phyloP scores from a whole-genome alignment of 2,113 vertebrate species.

The Calypte anna region DNA sequence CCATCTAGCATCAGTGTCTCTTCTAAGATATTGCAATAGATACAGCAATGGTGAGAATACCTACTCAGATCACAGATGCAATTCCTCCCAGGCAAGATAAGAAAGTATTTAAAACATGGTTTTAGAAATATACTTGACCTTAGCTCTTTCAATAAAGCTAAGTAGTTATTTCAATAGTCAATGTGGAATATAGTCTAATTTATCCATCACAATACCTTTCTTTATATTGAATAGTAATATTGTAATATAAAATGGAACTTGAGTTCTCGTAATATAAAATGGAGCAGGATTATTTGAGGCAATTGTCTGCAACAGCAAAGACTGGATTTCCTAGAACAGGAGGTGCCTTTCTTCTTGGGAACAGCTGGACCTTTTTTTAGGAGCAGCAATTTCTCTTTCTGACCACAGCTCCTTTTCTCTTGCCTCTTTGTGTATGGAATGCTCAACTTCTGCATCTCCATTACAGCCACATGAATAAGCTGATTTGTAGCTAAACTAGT shows the following conservation, averaged over 20 bases:
- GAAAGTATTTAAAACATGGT: conserved; percentile 50
- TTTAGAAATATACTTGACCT: conserved; percentile 30
- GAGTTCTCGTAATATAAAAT: not conserved
- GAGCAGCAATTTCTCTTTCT: not conserved
- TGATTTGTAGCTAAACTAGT: not conserved
- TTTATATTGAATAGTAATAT: not conserved
- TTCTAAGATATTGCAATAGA: conserved; percentile 8
- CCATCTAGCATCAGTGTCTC: conserved; percentile 13
- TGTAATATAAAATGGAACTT: not conserved
- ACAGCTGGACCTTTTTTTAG: not conserved
- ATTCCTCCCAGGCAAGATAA: conserved; percentile 53
- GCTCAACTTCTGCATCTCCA: not conserved
- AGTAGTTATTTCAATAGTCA: not conserved
- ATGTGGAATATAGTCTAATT: not conserved
- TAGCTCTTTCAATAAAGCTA: not conserved
- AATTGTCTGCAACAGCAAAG: not conserved
- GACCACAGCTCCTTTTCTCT: not conserved
- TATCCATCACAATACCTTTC: not conserved
- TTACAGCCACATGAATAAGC: not conserved
- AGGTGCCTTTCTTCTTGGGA: not conserved
- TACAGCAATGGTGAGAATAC: conserved; percentile 24
- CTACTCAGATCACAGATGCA: conserved; percentile 38
- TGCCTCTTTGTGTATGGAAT: not conserved
- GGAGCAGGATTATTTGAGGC: not conserved
- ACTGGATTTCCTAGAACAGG: not conserved